These are phyloP conservation scores for Emydura subglobosa DNA, from an alignment of 2,113 vertebrate genomes.

Conservation along the genomic window DNA sequence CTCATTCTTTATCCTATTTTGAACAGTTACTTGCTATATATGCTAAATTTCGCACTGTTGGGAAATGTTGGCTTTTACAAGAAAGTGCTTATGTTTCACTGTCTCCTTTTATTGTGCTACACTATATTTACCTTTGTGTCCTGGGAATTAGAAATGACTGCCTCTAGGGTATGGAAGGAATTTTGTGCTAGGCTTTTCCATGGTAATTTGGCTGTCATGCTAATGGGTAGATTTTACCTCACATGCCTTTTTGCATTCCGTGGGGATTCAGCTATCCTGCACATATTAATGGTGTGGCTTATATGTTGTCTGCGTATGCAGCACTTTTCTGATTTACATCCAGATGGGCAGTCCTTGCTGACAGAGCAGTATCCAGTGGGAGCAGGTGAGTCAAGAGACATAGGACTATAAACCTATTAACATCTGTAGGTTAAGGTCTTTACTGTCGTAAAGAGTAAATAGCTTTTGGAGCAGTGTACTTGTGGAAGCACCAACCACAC, in stretches of 20 bases:
- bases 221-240: neutral
- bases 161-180: neutral
- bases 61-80: neutral
- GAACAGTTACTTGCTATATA: neutral
- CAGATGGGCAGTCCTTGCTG: neutral
- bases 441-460: neutral
- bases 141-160: accelerated
- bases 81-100: neutral
- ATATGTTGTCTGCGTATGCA: neutral
- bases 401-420: neutral
- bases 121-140: accelerated
- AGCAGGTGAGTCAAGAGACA: neutral
- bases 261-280: neutral
- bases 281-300: neutral
- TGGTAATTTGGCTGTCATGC: neutral
- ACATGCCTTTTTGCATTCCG: neutral
- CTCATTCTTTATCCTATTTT: neutral
- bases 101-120: neutral
- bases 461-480: neutral
- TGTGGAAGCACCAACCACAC: neutral
- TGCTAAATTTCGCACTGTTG: neutral
- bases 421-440: neutral
- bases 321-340: neutral
- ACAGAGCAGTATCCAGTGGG: neutral
- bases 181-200: neutral